phyloP scores from a whole-genome alignment of 2,797 vertebrate species.

The Agapornis canus region DNA sequence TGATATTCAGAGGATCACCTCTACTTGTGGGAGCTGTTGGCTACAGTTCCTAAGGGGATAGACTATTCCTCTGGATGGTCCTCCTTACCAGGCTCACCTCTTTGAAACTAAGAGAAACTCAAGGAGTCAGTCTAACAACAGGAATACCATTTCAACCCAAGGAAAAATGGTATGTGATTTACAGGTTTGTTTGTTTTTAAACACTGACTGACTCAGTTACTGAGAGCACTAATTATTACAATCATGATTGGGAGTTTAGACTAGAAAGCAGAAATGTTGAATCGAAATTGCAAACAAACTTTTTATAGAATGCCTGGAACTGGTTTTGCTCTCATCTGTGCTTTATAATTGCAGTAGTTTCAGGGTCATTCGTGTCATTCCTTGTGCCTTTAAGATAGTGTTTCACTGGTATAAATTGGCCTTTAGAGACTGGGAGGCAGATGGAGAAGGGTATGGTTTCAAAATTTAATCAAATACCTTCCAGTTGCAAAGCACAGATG shows the following conservation, averaged over 20 bases:
- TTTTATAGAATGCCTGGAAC: neutral
- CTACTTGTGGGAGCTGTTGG: neutral
- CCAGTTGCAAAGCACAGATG: constrained; percentile 1
- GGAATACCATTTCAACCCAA: constrained; percentile 11
- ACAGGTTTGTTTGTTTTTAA: constrained; percentile 33
- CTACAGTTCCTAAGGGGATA: neutral
- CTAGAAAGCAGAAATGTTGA: neutral
- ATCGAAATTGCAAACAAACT: neutral
- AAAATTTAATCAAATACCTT: constrained; percentile 45
- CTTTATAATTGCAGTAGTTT: neutral
- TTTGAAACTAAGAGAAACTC: neutral
- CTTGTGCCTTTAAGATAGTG: constrained; percentile 9
- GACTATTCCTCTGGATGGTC: neutral
- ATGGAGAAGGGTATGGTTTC: constrained; percentile 44
- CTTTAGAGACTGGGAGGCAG: constrained; percentile 17
- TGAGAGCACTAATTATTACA: constrained; percentile 2
- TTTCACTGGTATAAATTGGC: constrained; percentile 29
- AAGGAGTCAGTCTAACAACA: neutral
- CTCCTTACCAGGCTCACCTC: neutral
- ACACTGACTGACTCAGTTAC: constrained; percentile 34
- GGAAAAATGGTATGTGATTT: neutral
- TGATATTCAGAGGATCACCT: neutral
- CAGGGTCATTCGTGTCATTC: neutral
- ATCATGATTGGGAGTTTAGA: neutral
- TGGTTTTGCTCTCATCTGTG: neutral